Conservation (phyloP, 2,888 invertebrate genomes). For the Dryococelus australis region DNA sequence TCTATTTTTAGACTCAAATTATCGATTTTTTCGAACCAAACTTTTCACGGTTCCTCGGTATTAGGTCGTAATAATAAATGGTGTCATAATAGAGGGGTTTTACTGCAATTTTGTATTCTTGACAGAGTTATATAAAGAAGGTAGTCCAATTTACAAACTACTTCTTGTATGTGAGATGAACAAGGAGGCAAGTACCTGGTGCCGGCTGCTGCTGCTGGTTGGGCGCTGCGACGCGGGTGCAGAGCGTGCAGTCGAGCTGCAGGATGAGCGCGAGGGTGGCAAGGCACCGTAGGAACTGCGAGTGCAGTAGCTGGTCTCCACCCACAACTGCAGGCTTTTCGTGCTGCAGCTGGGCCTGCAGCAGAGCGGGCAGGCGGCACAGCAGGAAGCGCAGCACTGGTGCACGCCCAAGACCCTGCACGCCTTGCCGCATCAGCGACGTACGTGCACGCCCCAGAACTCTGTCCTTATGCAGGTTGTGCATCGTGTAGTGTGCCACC, state of each 20-base stretch:
- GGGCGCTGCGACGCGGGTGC: slow-evolving; percentile 60
- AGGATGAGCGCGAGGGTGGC: slow-evolving; percentile 64
- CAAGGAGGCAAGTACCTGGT: slow-evolving; percentile 44
- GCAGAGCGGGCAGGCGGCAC: slow-evolving; percentile 61
- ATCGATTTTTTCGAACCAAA: no score
- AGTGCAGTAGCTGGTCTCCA: slow-evolving; percentile 67
- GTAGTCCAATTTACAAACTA: no score
- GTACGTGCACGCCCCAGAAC: slow-evolving; percentile 63
- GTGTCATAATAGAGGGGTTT: no score
- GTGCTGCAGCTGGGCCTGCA: slow-evolving; percentile 62
- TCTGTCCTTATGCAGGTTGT: slow-evolving; percentile 58
- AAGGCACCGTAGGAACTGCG: slow-evolving; percentile 66
- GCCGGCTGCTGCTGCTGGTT: slow-evolving; percentile 56
- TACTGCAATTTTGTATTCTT: no score
- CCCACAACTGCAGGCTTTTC: slow-evolving; percentile 66
- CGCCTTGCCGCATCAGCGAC: slow-evolving; percentile 61
- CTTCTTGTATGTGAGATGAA: neutral
- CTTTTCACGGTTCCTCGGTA: no score
- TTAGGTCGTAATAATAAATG: no score
- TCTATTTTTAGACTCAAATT: no score
- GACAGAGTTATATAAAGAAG: no score
- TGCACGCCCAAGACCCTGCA: slow-evolving; percentile 63
- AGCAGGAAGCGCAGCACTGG: slow-evolving; percentile 63
- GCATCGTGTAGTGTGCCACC: slow-evolving; percentile 59
- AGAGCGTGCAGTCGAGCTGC: slow-evolving; percentile 63